A percentile compares a stretch with the other conserved stretches of the same genome.
phyloP scores from a whole-genome alignment of 2,888 invertebrate species.

The Physocephala rufipes region DNA sequence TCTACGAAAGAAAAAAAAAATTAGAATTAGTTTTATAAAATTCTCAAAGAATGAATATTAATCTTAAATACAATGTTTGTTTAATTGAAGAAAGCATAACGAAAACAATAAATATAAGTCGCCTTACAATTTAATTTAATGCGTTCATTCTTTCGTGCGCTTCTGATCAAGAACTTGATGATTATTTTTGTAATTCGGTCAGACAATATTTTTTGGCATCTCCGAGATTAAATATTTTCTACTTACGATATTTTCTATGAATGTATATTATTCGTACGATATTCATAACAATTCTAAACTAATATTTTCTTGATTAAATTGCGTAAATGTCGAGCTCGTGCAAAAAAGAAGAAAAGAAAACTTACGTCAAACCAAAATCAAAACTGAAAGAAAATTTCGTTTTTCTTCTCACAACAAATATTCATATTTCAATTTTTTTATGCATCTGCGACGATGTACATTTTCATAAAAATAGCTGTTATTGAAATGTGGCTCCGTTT shows the following conservation, averaged over 20 bases:
- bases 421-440: slow-evolving; percentile 4
- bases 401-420: background rate
- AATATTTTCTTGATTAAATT: no score
- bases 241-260: no score
- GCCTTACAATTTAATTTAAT: background rate
- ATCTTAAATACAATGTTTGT: background rate
- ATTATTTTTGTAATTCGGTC: slow-evolving; percentile 12
- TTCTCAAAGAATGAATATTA: background rate
- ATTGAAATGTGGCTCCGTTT: no score
- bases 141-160: background rate
- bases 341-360: no score
- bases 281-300: no score
- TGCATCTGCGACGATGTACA: background rate
- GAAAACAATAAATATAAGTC: background rate
- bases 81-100: background rate
- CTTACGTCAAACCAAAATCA: no score
- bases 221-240: background rate
- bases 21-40: background rate
- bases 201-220: background rate
- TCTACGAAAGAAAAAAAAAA: background rate
- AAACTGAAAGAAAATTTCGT: slow-evolving; percentile 1
- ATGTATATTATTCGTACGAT: no score
- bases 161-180: slow-evolving; percentile 15
- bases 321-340: no score
- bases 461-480: no score